Evolutionary conservation across 1,140 invertebrate genomes (phyloP).

Genomic region (Drosophila insularis): DNA sequence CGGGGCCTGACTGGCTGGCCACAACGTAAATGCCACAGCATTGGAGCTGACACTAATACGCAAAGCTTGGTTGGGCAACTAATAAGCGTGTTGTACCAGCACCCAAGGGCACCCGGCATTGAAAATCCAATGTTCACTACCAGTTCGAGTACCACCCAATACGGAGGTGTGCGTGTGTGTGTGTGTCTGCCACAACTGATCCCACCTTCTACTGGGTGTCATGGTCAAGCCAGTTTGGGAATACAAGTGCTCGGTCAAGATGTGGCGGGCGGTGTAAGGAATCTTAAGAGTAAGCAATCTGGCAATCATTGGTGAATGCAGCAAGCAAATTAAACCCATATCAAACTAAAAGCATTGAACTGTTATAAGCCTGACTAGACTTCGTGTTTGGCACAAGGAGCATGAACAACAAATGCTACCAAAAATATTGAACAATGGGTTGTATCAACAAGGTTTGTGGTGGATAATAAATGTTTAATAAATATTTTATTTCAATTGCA

Average conservation of each 20-base stretch:
- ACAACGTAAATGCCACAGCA: constrained; percentile 65
- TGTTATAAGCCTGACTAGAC: constrained; percentile 60
- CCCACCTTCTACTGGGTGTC: constrained; percentile 17
- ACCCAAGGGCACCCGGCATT: not conserved
- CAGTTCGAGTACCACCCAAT: constrained; percentile 25
- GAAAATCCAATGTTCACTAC: not conserved
- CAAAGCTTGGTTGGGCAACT: constrained; percentile 70
- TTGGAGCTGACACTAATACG: constrained; percentile 72
- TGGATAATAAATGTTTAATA: not conserved
- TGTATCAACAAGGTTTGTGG: not conserved
- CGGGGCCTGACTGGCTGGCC: constrained; percentile 21
- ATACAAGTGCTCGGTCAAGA: constrained; percentile 6
- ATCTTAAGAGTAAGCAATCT: constrained; percentile 32
- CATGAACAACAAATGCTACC: constrained; percentile 1
- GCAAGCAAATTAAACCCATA: constrained; percentile 68
- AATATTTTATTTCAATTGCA: no score
- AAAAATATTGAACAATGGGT: not conserved
- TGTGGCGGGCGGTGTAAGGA: not conserved
- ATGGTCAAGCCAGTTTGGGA: constrained; percentile 23
- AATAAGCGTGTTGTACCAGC: constrained; percentile 59
- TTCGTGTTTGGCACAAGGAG: constrained; percentile 11
- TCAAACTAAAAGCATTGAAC: constrained; percentile 71
- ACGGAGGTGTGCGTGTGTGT: not conserved
- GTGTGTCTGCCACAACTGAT: not conserved
- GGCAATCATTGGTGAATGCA: constrained; percentile 26